Evolutionary conservation across 2,113 vertebrate genomes (phyloP).

Genomic region (Nyctibius bracteatus): DNA sequence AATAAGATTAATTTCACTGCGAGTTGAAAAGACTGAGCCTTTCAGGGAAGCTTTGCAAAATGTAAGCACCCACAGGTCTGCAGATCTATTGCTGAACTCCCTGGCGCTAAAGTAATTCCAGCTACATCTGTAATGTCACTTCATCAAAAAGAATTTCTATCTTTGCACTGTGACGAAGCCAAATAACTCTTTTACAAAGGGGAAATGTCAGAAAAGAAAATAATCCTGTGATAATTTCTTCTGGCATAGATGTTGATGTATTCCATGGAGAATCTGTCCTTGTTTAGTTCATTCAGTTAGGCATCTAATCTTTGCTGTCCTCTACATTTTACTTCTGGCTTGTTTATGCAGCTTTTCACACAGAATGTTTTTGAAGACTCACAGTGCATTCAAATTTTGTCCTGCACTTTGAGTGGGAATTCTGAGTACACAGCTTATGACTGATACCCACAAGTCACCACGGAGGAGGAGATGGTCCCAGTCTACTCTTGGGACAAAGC

Average conservation of each 20-base stretch:
- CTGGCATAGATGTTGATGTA: fast-evolving
- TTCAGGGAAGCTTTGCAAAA: not conserved
- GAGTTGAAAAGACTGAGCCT: not conserved
- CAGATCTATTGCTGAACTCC: not conserved
- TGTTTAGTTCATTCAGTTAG: not conserved
- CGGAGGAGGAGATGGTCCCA: not conserved
- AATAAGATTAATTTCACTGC: not conserved
- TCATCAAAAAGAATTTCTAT: not conserved
- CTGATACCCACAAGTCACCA: not conserved
- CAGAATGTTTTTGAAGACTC: not conserved
- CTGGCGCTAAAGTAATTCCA: not conserved
- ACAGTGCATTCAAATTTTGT: not conserved
- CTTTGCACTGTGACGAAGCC: not conserved
- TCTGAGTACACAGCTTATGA: not conserved
- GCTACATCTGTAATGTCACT: not conserved
- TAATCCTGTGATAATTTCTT: not conserved
- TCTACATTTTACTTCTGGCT: not conserved
- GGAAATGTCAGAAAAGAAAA: not conserved
- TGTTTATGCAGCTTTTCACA: not conserved
- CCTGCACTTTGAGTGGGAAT: not conserved
- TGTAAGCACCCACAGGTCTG: not conserved
- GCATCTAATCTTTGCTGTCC: not conserved
- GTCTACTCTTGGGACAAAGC: not conserved
- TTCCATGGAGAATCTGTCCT: not conserved
- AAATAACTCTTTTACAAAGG: not conserved